Percentiles rank a stretch among this genome's conserved stretches.
Evolutionary conservation across 2,888 invertebrate genomes (phyloP).

Genomic region (Drosophila multiciliata): DNA sequence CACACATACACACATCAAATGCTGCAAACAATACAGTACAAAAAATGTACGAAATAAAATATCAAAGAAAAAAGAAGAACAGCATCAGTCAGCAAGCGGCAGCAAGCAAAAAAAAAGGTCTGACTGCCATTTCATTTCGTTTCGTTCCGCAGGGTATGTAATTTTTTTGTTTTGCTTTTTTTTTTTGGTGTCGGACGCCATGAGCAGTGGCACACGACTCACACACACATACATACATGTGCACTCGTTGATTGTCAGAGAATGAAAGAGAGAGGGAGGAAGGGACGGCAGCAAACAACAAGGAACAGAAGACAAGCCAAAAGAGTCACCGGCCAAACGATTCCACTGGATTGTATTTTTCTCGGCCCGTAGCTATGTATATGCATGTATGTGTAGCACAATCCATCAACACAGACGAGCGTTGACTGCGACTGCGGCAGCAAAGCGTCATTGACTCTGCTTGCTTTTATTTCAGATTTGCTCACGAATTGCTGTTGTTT

Average conservation of each 20-base stretch:
- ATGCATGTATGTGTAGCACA: slow-evolving; percentile 50
- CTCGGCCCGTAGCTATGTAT: slow-evolving; percentile 39
- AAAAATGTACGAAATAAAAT: slow-evolving; percentile 52
- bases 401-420: slow-evolving; percentile 64
- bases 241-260: slow-evolving; percentile 34
- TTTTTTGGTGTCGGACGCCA: slow-evolving; percentile 58
- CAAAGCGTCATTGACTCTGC: slow-evolving; percentile 59
- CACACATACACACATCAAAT: slow-evolving; percentile 42
- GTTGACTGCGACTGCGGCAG: slow-evolving; percentile 26
- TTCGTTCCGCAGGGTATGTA: slow-evolving; percentile 65
- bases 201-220: slow-evolving; percentile 72
- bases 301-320: slow-evolving; percentile 54
- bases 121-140: slow-evolving; percentile 67
- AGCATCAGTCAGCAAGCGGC: slow-evolving; percentile 12
- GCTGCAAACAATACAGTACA: slow-evolving; percentile 49
- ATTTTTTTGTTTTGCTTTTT: slow-evolving; percentile 36
- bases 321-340: slow-evolving; percentile 61
- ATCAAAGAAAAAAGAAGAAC: slow-evolving; percentile 35
- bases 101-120: slow-evolving; percentile 21
- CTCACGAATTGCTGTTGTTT: slow-evolving; percentile 64
- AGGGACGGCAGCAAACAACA: slow-evolving; percentile 45
- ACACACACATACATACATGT: slow-evolving; percentile 32
- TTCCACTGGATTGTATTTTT: slow-evolving; percentile 65
- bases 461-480: slow-evolving; percentile 77
- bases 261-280: not conserved